Evolutionary conservation across 2,888 invertebrate species (phyloP).

Genomic region (Phorcus lineatus): DNA sequence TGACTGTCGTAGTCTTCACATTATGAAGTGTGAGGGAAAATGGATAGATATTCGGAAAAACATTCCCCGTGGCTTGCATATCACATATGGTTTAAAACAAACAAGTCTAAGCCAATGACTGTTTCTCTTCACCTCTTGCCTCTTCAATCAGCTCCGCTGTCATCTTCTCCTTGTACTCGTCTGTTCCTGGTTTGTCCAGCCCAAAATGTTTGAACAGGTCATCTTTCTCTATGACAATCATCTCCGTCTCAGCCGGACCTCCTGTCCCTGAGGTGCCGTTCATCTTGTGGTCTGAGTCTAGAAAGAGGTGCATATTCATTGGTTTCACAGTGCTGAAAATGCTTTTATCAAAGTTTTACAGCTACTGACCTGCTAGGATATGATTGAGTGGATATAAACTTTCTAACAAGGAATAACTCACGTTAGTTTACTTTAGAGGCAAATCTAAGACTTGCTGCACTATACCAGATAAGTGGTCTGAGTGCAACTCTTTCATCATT

Average conservation of each 20-base stretch:
- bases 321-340: neutral
- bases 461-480: no score
- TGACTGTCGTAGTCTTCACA: no score
- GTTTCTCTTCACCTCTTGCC: neutral
- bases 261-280: neutral
- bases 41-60: no score
- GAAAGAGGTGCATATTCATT: neutral
- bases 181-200: neutral
- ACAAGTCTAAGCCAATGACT: neutral
- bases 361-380: no score
- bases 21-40: no score
- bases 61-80: no score
- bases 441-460: no score
- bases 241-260: conserved; percentile 28
- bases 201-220: neutral
- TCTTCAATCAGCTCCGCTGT: neutral
- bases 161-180: neutral
- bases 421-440: no score
- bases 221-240: conserved; percentile 22
- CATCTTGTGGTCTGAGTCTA: neutral
- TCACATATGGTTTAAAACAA: no score
- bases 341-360: neutral
- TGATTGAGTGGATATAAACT: no score
- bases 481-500: no score
- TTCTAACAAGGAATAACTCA: no score